Percentiles rank a stretch among this genome's conserved stretches.
phyloP scores from a whole-genome alignment of 2,888 invertebrate species.

The Gastracanthus pulcherrimus region DNA sequence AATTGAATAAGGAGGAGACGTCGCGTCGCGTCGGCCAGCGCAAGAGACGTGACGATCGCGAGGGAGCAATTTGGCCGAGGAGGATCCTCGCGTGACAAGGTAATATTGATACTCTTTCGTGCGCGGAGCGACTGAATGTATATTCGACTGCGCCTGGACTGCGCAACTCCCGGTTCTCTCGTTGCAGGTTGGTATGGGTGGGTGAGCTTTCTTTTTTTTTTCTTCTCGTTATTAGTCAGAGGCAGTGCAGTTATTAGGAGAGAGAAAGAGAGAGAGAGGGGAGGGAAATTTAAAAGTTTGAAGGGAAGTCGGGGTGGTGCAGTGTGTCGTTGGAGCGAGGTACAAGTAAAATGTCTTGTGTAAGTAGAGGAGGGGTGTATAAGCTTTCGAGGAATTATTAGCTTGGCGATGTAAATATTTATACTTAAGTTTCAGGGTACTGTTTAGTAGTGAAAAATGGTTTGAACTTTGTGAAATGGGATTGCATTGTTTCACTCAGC shows the following conservation, averaged over 20 bases:
- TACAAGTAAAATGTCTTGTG: not conserved
- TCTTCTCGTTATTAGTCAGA: not conserved
- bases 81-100: conserved; percentile 55
- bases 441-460: too few relatives aligned
- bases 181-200: not conserved
- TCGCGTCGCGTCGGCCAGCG: not conserved
- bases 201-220: not conserved
- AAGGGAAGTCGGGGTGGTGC: not conserved
- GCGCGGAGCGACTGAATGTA: not conserved
- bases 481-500: too few relatives aligned
- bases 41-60: conserved; percentile 41
- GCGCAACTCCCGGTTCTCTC: too few relatives aligned
- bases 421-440: too few relatives aligned
- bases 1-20: conserved; percentile 47
- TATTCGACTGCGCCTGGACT: not conserved
- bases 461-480: too few relatives aligned
- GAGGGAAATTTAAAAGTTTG: not conserved
- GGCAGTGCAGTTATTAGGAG: not conserved
- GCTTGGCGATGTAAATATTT: not conserved
- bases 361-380: not conserved
- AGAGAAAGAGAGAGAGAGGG: too few relatives aligned
- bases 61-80: conserved; percentile 57
- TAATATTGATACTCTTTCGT: conserved; percentile 38
- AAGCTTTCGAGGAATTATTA: not conserved
- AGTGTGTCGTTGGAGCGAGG: not conserved